Conservation (phyloP, 2,888 invertebrate species). For the Tuta absoluta region DNA sequence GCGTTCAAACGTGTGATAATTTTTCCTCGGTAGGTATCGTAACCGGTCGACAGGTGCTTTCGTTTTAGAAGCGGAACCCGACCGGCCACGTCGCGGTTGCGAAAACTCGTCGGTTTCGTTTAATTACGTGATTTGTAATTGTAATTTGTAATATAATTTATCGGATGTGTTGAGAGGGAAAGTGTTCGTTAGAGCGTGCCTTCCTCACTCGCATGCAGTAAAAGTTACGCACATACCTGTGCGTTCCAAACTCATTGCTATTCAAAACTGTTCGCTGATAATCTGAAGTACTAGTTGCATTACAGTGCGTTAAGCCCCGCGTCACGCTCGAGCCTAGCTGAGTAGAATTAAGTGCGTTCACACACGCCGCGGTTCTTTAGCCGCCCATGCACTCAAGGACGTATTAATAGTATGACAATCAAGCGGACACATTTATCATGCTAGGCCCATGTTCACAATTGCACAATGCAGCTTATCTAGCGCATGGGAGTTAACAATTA, state of each 20-base stretch:
- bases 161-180: slow-evolving; percentile 71
- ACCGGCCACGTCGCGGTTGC: slow-evolving; percentile 50
- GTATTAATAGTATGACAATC: slow-evolving; percentile 69
- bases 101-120: slow-evolving; percentile 49
- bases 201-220: slow-evolving; percentile 50
- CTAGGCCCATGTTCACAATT: slow-evolving; percentile 62
- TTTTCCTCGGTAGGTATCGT: slow-evolving; percentile 40
- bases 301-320: slow-evolving; percentile 10
- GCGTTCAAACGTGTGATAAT: slow-evolving; percentile 41
- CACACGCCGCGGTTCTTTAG: slow-evolving; percentile 44
- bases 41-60: slow-evolving; percentile 54
- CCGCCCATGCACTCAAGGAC: slow-evolving; percentile 67
- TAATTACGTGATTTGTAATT: slow-evolving; percentile 49
- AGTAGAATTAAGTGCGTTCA: slow-evolving; percentile 35
- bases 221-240: slow-evolving; percentile 44
- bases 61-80: slow-evolving; percentile 57
- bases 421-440: slow-evolving; percentile 65
- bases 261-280: slow-evolving; percentile 32
- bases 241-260: slow-evolving; percentile 47
- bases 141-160: slow-evolving; percentile 45
- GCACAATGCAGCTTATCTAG: slow-evolving; percentile 76
- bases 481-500: slow-evolving; percentile 66
- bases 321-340: slow-evolving; percentile 30
- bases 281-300: slow-evolving; percentile 9
- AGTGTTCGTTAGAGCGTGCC: slow-evolving; percentile 66